Base-by-base conservation (phyloP, 2,888 invertebrate species). In the Syrphus vitripennis region DNA sequence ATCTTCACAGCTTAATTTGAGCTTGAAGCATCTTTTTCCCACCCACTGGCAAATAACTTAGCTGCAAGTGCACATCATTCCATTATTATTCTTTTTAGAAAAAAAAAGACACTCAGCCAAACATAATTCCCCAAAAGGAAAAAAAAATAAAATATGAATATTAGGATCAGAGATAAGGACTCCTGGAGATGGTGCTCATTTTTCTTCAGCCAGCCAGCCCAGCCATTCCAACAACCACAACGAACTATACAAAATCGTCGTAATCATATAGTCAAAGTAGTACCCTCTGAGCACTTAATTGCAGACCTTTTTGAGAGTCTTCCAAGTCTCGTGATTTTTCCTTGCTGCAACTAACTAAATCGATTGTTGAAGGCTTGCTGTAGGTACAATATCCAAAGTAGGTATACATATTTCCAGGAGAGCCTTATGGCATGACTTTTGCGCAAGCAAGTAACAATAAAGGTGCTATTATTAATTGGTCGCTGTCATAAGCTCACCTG, bases 401-500 rank as follows among this genome's bases (percentile, higher is more conserved):
- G 24, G 14, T 24, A 14, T 50, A 4, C 21, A 34, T 34, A 1
- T 12, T 10, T 3, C 1, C 6, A 7, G 16, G 24, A 19, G 21
- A 21, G 53, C 78, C 78, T 78, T 69, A 55, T 83, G 78, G 83
- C 61, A 4, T 21, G 80, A 77, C 37, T 84, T n/a, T 80, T 81
- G 77, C 81, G 77, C 84, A 86, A 87, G 83, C 78, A 82, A 77
- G n/a, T n/a, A n/a, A n/a, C n/a, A n/a, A n/a, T n/a, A n/a, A 59
- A 83, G 71, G 75, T 72, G 83, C 55, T 76, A 88, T 89, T 88
- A 89, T 89, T 89, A 89, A 89, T 89, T 89, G 89, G 88, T 76
- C 88, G 88, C 88, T 89, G 89, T 89, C 89, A 89, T 88, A 89
- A 88, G 88, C 88, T 89, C 89, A 88, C 88, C 88, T 89, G 81